Conservation (phyloP, 2,113 vertebrate genomes). For the Seriola dumerili region DNA sequence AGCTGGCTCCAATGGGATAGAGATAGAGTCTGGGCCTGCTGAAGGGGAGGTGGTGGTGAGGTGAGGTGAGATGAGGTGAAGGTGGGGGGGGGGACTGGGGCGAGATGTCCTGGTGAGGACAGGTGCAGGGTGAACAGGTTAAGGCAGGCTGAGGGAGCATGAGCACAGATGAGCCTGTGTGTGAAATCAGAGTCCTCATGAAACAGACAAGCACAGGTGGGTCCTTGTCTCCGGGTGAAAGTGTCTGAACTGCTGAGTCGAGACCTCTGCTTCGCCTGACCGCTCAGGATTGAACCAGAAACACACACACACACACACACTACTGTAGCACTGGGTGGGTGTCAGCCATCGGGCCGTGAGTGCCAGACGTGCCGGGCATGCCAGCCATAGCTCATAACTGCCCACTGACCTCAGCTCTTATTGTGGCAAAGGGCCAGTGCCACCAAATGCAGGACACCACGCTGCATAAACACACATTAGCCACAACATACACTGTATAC, state of each 20-base stretch:
- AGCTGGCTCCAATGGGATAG: conserved; percentile 48
- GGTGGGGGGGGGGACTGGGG: conserved; percentile 26
- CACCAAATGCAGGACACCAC: not conserved
- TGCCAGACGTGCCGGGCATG: conserved; percentile 49
- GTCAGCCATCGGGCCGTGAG: conserved; percentile 40
- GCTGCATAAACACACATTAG: not conserved
- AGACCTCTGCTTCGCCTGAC: conserved; percentile 52
- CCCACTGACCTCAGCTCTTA: conserved; percentile 57
- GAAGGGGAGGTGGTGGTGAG: conserved; percentile 3
- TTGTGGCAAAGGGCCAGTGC: conserved; percentile 14
- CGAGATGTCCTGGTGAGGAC: conserved; percentile 62
- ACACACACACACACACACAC: not conserved
- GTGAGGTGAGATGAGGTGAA: not conserved
- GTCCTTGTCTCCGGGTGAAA: conserved; percentile 76
- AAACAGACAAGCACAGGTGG: conserved; percentile 82
- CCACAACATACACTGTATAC: not conserved
- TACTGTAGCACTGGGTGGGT: conserved; percentile 35
- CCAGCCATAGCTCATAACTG: conserved; percentile 54
- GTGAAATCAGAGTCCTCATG: conserved; percentile 48
- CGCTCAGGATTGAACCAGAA: conserved; percentile 72
- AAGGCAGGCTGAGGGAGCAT: conserved; percentile 47
- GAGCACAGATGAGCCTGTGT: conserved; percentile 39
- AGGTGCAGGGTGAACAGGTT: conserved; percentile 76
- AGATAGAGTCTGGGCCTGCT: conserved; percentile 31
- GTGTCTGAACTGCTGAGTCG: conserved; percentile 76